phyloP scores from a whole-genome alignment of 2,888 invertebrate species.

The Antheraea assamensis region DNA sequence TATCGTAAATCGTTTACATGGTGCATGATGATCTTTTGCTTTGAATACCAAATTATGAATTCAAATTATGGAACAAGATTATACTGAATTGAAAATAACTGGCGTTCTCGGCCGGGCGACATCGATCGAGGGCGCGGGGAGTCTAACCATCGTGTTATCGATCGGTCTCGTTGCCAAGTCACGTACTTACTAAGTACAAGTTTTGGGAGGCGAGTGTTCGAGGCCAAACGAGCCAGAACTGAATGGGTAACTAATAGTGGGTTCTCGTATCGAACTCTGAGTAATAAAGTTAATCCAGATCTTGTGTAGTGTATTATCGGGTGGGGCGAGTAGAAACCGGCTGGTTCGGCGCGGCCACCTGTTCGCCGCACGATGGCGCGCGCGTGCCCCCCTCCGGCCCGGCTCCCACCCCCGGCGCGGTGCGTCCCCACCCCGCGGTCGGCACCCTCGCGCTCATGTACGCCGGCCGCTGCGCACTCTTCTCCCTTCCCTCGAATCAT shows the following conservation, averaged over 20 bases:
- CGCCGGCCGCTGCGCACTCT: constrained; percentile 20
- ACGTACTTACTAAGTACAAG: constrained; percentile 55
- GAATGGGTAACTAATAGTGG: constrained; percentile 46
- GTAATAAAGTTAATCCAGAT: constrained; percentile 77
- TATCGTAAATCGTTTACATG: neutral
- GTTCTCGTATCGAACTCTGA: constrained; percentile 61
- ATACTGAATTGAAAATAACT: constrained; percentile 19
- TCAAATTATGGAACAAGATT: constrained; percentile 4
- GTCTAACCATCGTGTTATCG: constrained; percentile 44
- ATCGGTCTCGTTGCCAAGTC: constrained; percentile 69
- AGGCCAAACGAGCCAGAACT: constrained; percentile 38
- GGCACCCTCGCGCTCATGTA: constrained; percentile 33
- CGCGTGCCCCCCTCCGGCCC: constrained; percentile 37
- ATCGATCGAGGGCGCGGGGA: constrained; percentile 22
- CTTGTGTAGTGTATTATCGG: constrained; percentile 64
- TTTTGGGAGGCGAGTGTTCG: constrained; percentile 45
- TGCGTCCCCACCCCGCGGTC: constrained; percentile 36
- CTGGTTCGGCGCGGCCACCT: constrained; percentile 66
- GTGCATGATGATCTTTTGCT: constrained; percentile 1
- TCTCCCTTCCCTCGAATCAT: constrained; percentile 60
- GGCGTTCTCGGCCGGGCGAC: constrained; percentile 28
- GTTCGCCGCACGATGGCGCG: constrained; percentile 61
- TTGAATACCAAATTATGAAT: constrained; percentile 1
- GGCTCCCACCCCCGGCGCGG: constrained; percentile 37
- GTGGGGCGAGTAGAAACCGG: constrained; percentile 57